A percentile compares a stretch with the other conserved stretches of the same genome.
Conservation (phyloP, 2,888 invertebrate genomes). For the Lasius fuliginosus region DNA sequence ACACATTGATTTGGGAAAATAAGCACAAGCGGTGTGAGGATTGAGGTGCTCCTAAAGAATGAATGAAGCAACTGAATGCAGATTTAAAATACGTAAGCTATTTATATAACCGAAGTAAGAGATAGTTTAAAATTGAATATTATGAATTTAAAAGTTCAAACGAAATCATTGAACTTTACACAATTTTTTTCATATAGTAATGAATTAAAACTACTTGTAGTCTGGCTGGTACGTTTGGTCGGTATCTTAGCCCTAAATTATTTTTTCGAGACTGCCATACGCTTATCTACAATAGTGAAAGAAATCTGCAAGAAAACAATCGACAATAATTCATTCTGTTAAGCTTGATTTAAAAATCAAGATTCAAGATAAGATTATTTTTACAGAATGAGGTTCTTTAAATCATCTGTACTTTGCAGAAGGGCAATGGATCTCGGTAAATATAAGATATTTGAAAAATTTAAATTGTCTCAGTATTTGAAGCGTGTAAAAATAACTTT, state of each 20-base stretch:
- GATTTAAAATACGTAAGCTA: slow-evolving; percentile 23
- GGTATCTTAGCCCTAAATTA: background rate
- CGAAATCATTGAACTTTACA: slow-evolving; percentile 1
- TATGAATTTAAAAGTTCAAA: slow-evolving; percentile 37
- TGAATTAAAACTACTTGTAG: slow-evolving; percentile 6
- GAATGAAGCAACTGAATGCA: slow-evolving; percentile 11
- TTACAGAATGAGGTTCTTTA: background rate
- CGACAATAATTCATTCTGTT: slow-evolving; percentile 14
- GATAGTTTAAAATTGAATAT: slow-evolving; percentile 40
- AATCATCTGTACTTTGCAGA: background rate
- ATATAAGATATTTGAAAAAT: slow-evolving; percentile 21
- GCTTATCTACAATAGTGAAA: slow-evolving; percentile 6
- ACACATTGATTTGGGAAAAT: background rate
- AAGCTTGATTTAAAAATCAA: slow-evolving; percentile 20
- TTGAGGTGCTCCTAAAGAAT: background rate
- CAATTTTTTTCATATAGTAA: slow-evolving; percentile 18
- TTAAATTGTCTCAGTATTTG: slow-evolving; percentile 36
- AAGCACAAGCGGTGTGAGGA: background rate
- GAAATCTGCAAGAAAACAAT: background rate
- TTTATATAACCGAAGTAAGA: slow-evolving; percentile 45
- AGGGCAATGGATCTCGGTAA: background rate
- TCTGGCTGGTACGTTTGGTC: background rate
- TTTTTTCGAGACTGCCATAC: slow-evolving; percentile 25
- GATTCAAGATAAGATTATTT: slow-evolving; percentile 1
- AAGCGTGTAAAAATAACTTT: slow-evolving; percentile 23